Conservation (phyloP, 1,140 invertebrate species). For the Brachionus koreanus region DNA sequence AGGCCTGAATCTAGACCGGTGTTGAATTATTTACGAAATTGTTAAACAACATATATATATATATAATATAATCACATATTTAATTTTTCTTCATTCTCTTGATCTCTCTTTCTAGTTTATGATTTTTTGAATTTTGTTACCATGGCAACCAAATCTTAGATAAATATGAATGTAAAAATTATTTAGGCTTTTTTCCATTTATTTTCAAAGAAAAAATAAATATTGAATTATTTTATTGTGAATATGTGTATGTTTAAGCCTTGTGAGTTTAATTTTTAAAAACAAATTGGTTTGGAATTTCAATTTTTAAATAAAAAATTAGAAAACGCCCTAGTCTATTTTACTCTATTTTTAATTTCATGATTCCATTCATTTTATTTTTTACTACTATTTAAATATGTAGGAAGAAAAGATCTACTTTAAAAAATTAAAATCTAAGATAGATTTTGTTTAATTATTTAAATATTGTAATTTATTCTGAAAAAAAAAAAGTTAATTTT, state of each 20-base stretch:
- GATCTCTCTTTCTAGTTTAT: background rate
- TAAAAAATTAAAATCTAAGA: too few species aligned
- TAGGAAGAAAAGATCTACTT: too few species aligned
- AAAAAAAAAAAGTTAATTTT: too few species aligned
- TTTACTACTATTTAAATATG: too few species aligned
- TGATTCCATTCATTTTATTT: too few species aligned
- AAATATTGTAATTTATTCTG: too few species aligned
- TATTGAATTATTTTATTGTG: conserved; percentile 10
- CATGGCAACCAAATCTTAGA: background rate
- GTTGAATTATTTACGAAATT: background rate
- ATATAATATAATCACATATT: background rate
- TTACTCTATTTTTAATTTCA: background rate
- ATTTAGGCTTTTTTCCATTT: background rate
- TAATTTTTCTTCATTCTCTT: background rate
- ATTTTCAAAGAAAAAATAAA: background rate
- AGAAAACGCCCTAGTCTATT: background rate
- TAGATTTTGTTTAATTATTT: too few species aligned
- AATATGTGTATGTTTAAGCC: background rate
- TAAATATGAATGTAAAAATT: conserved; percentile 6
- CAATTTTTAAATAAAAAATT: background rate
- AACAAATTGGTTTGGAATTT: background rate
- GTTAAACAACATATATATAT: background rate
- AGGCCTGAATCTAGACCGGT: background rate
- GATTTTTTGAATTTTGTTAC: background rate
- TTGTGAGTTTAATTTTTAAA: background rate